phyloP scores from a whole-genome alignment of 2,113 vertebrate genomes.

The Onychostoma macrolepis region DNA sequence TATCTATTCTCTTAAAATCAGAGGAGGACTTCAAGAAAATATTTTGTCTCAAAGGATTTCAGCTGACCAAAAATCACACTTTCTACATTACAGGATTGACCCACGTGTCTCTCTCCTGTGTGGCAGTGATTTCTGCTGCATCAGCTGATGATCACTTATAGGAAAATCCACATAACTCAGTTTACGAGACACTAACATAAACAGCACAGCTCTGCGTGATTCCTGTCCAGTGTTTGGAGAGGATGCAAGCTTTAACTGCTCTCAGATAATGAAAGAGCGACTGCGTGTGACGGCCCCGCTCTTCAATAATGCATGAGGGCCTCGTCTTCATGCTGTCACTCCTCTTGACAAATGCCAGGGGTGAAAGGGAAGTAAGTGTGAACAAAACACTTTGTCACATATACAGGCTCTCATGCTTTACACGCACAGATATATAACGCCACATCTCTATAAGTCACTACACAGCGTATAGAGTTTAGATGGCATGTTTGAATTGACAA shows the following conservation, averaged over 20 bases:
- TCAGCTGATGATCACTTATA: background rate
- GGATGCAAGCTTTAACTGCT: constrained; percentile 19
- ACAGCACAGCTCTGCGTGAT: background rate
- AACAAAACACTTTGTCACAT: constrained; percentile 46
- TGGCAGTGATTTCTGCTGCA: background rate
- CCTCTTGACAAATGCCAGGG: constrained; percentile 68
- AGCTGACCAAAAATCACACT: too few relatives aligned
- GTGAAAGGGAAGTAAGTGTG: constrained; percentile 57
- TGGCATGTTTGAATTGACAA: background rate
- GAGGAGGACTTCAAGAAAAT: too few relatives aligned
- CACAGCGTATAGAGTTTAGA: background rate
- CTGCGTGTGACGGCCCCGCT: constrained; percentile 22
- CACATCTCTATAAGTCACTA: background rate
- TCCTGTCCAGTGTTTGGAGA: constrained; percentile 22
- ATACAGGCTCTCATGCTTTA: constrained; percentile 8
- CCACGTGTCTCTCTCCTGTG: background rate
- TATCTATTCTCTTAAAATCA: too few relatives aligned
- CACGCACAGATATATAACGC: background rate
- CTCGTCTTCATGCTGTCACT: constrained; percentile 61
- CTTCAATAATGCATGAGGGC: constrained; percentile 70
- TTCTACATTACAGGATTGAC: background rate
- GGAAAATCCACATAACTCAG: background rate
- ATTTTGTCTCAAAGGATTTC: too few relatives aligned
- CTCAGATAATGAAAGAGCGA: constrained; percentile 53
- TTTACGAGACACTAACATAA: background rate